Conservation (phyloP, 2,888 invertebrate species). For the Anoplius nigerrimus region DNA sequence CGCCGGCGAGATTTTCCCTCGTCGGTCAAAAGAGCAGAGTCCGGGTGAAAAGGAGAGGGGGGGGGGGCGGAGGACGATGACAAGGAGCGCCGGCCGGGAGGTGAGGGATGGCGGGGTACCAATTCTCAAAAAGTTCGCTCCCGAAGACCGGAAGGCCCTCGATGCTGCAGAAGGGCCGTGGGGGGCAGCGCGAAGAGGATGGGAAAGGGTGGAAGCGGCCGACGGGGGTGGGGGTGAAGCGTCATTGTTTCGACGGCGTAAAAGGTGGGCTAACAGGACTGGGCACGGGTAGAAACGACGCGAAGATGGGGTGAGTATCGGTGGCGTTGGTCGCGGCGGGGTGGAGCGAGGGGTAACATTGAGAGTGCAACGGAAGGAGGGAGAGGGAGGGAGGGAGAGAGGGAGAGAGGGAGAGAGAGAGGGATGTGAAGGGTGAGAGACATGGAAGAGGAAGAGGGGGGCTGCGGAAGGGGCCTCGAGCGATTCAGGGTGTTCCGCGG, state of each 20-base stretch:
- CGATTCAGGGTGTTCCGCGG: conserved; percentile 65
- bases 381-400: conserved; percentile 25
- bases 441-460: conserved; percentile 37
- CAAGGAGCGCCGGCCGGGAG: not conserved
- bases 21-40: conserved; percentile 6
- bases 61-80: not conserved
- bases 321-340: not conserved
- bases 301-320: conserved; percentile 24
- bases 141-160: conserved; percentile 59
- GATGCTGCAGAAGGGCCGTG: conserved; percentile 36
- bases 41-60: not conserved
- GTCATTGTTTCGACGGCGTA: conserved; percentile 65
- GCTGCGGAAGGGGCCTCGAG: conserved; percentile 56
- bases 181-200: conserved; percentile 39
- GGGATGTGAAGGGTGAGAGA: conserved; percentile 25
- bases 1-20: conserved; percentile 9
- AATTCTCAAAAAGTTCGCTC: conserved; percentile 55
- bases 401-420: conserved; percentile 14
- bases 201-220: not conserved
- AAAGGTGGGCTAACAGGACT: conserved; percentile 58
- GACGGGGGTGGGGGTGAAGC: conserved; percentile 41
- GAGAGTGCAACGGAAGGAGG: conserved; percentile 27
- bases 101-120: conserved; percentile 19
- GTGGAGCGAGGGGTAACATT: not conserved
- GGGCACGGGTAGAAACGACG: conserved; percentile 33